Evolutionary conservation across 2,888 invertebrate species (phyloP).

Genomic region (Mesorhabditis belari): DNA sequence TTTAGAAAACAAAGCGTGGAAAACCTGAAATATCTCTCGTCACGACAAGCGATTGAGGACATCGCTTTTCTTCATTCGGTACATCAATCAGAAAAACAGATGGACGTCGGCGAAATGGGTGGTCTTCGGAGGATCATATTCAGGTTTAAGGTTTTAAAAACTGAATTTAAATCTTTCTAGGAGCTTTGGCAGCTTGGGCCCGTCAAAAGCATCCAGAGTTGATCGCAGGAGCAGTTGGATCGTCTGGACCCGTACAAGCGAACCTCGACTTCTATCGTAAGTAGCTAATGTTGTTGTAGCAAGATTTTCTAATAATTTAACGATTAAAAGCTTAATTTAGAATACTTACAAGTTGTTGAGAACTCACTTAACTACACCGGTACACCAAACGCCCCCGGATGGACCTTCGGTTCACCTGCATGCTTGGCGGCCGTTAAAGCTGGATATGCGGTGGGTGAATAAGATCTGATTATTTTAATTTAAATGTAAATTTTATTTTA

Average conservation of each 20-base stretch:
- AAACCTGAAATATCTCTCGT: conserved; percentile 71
- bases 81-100: conserved; percentile 11
- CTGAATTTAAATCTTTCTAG: conserved; percentile 40
- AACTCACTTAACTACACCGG: conserved; percentile 65
- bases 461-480: too few relatives aligned
- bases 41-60: conserved; percentile 67
- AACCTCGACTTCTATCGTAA: conserved; percentile 76
- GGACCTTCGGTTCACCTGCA: conserved; percentile 3
- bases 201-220: conserved; percentile 77
- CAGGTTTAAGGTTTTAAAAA: too few relatives aligned
- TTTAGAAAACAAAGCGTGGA: neutral
- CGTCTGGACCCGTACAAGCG: conserved; percentile 81
- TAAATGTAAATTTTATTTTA: too few relatives aligned
- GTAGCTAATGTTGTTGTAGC: neutral
- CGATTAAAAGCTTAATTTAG: too few relatives aligned
- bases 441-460: conserved; percentile 14
- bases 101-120: conserved; percentile 68
- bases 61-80: conserved; percentile 72
- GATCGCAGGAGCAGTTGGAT: conserved; percentile 76
- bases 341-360: conserved; percentile 76
- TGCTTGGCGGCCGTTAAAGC: conserved; percentile 31
- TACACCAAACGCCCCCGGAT: conserved; percentile 1
- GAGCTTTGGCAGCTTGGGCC: conserved; percentile 82
- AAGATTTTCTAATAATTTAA: conserved; percentile 3
- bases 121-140: conserved; percentile 62